Base-by-base conservation (phyloP, 2,797 vertebrate species). In the Myotis vivesi region DNA sequence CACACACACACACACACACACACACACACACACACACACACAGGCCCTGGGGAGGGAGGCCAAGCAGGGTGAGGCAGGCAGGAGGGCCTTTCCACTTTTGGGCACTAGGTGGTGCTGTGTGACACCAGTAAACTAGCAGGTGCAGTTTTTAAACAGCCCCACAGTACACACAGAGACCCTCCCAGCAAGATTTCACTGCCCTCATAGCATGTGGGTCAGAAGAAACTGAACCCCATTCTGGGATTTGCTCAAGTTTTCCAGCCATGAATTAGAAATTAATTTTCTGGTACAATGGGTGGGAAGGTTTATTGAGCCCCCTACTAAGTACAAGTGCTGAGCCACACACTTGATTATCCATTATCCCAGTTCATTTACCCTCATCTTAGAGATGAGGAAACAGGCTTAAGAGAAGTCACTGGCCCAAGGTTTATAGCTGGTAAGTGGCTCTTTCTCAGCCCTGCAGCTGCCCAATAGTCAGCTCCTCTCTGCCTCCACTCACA, bases 61-160 rank as follows among this genome's bases (percentile, higher is more conserved):
- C 68, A 12, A 30, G 41, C 51, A 19, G 8, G n/a, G 46, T 28
- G 30, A 8, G 5, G 12, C 36, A 8, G 5, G 9, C 36, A 5
- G 62, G 57, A 59, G 16, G 23, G 53, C 28, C 23, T 57, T 96
- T 91, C 80, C 59, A 85, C 41, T 87, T 86, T 33, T 0, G 13
- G 92, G 51, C 97, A 93, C 94, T 95, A 97, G 97, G 57, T 96
- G 97, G 96, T 66, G 91, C 75, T 94, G 62, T 88, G 66, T 57
- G 85, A 93, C 38, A 71, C 41, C 75, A 84, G n/a, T 83, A 49
- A 83, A 57, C n/a, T 44, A 3, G 28, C 62, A 28, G n/a, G 55
- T 25, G 80, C 55, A 17, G n/a, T 49, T 81, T 91, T 44, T 36
- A 80, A 75, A 88, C 49, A 33, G 46, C 38, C 44, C 51, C 55